Evolutionary conservation across 2,113 vertebrate genomes (phyloP), one percentile per base, ranked within the genome.

Genomic region (Tetrax tetrax): DNA sequence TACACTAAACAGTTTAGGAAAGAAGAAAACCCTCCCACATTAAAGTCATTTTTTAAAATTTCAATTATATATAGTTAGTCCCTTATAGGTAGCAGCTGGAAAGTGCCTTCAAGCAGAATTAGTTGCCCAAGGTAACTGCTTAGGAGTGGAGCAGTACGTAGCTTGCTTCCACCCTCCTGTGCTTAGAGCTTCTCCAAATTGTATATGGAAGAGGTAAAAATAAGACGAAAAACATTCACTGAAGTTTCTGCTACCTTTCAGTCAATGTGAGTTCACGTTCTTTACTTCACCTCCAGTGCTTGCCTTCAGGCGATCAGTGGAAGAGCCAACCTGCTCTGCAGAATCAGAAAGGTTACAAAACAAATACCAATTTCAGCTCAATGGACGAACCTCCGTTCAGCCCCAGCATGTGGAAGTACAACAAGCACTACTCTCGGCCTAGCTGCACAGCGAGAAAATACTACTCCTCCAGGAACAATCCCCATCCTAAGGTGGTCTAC

Each of bases 401-500:
- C 47, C 47, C 45, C 12, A 33, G 23, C 31, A 37, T 29, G 35
- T 29, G 9, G 20, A 19, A 25, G 16, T 5, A 31, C 17, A 31
- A 22, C 3, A 2, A 1, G 7, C 0, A 0, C 7, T 18, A 35
- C 61, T 38, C 66, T 28, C 15, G 7, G 29, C 8, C n/a, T 3
- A n/a, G 37, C 19, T 12, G 41, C 37, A 57, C 69, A 47, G 80
- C 12, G 18, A 64, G 14, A 63, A 70, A 12, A 10, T 96, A 71
- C 63, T 95, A 95, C 79, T 66, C 60, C 22, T 94, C 93, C 78
- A 95, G 98, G 50, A 96, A 98, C 14, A 59, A 84, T 5, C 97
- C 97, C 43, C 98, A 98, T 54, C 96, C 97, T 33, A 92, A 91
- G 76, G 94, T 94, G 65, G 97, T 97, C 29, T 89, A 87, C 53